Evolutionary conservation across 2,888 invertebrate species (phyloP).

Genomic region (Pristionchus entomophagus): DNA sequence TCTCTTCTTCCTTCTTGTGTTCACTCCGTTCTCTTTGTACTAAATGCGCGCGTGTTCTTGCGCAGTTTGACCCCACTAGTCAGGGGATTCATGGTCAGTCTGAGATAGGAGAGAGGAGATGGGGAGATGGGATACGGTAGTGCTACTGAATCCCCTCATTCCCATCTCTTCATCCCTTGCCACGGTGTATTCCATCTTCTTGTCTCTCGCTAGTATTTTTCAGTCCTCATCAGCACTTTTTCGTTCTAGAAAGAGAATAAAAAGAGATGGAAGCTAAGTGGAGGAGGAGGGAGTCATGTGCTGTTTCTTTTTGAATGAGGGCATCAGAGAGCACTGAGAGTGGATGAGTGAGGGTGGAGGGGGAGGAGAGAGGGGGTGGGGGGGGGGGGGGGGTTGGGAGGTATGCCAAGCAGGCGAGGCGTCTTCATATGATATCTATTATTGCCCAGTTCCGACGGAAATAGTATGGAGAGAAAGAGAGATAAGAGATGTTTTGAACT

Average conservation of each 20-base stretch:
- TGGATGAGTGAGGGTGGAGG: background rate
- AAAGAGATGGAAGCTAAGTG: background rate
- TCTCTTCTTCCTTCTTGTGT: background rate
- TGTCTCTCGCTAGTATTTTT: background rate
- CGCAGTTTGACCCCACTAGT: background rate
- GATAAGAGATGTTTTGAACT: conserved; percentile 27
- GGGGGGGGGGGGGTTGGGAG: background rate
- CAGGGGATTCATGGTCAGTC: background rate
- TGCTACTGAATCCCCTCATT: background rate
- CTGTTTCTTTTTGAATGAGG: background rate
- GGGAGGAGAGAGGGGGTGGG: background rate
- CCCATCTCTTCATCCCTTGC: background rate
- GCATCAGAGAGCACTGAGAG: background rate
- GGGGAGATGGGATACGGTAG: conserved; percentile 3
- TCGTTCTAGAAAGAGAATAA: background rate
- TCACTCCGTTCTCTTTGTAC: background rate
- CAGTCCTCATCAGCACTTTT: conserved; percentile 13
- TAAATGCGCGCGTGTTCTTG: background rate
- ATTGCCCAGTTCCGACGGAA: background rate
- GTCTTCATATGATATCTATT: too few species aligned
- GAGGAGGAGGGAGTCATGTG: background rate
- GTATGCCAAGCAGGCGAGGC: too few species aligned
- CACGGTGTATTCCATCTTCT: background rate
- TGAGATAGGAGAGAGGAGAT: background rate
- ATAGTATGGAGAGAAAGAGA: background rate